phyloP scores from a whole-genome alignment of 2,797 vertebrate genomes.

The Gadopsis marmoratus region DNA sequence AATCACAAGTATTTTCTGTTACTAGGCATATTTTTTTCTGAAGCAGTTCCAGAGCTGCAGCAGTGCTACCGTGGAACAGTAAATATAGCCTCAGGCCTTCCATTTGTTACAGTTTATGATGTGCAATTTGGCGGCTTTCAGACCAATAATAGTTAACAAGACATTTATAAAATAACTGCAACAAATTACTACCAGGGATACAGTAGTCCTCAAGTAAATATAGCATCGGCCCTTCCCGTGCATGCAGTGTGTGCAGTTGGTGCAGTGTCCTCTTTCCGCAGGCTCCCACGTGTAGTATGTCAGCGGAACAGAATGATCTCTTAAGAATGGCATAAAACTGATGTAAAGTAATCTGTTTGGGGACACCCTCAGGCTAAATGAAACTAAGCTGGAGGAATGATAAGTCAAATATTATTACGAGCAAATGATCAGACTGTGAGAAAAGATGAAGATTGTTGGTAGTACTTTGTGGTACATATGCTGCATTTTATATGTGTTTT shows the following conservation, averaged over 20 bases:
- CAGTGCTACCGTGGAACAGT: constrained; percentile 46
- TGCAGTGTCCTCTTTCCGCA: constrained; percentile 58
- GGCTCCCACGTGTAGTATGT: constrained; percentile 34
- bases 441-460: constrained; percentile 13
- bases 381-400: constrained; percentile 19
- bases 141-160: constrained; percentile 69
- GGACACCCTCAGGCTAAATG: constrained; percentile 22
- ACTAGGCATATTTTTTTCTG: constrained; percentile 25
- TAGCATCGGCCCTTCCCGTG: constrained; percentile 15
- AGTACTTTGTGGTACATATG: not conserved
- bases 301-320: constrained; percentile 30
- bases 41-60: constrained; percentile 55
- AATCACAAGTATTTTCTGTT: constrained; percentile 32
- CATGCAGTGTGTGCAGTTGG: constrained; percentile 12
- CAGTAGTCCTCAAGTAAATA: constrained; percentile 36
- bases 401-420: constrained; percentile 9
- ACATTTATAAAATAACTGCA: constrained; percentile 68
- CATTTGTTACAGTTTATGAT: constrained; percentile 71
- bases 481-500: not conserved
- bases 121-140: constrained; percentile 65
- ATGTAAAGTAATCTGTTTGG: constrained; percentile 18
- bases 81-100: constrained; percentile 57
- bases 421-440: constrained; percentile 3
- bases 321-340: constrained; percentile 26
- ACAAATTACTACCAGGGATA: constrained; percentile 47